A percentile compares a stretch with the other conserved stretches of the same genome.
Evolutionary conservation across 2,113 vertebrate genomes (phyloP).

Genomic region (Poecilia latipinna): DNA sequence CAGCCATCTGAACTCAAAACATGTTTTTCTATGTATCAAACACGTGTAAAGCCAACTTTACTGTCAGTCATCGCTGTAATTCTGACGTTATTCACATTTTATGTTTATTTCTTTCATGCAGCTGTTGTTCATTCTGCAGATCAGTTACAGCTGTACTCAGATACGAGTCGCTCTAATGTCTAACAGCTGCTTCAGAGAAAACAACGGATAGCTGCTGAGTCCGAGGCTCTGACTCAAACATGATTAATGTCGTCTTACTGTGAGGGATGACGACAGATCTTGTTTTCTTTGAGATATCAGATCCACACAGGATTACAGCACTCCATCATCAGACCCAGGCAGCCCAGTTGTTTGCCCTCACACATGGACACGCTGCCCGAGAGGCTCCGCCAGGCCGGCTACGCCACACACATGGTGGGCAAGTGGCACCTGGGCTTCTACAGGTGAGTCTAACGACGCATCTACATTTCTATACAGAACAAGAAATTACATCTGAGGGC

Average conservation of each 20-base stretch:
- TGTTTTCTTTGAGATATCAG: conserved; percentile 83
- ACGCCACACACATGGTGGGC: conserved; percentile 94
- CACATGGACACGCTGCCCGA: conserved; percentile 91
- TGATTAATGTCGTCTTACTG: conserved; percentile 2
- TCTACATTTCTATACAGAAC: too few relatives aligned
- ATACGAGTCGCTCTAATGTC: neutral
- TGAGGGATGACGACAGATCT: neutral
- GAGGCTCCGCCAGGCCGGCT: conserved; percentile 89
- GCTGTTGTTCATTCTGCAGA: neutral
- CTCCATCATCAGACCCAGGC: conserved; percentile 93
- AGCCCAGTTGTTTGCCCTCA: conserved; percentile 91
- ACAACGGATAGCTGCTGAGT: neutral
- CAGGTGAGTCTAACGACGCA: conserved; percentile 53
- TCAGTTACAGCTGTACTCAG: neutral
- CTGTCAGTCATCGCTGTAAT: neutral
- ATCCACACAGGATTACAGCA: conserved; percentile 97
- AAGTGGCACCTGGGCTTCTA: conserved; percentile 99
- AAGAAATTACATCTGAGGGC: too few relatives aligned
- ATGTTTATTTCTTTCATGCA: neutral
- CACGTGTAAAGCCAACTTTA: neutral
- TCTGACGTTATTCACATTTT: neutral
- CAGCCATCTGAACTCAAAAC: neutral
- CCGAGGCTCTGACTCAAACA: neutral
- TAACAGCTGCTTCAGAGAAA: neutral
- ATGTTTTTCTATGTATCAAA: neutral